Percentiles rank a stretch among this genome's conserved stretches.
Conservation (phyloP, 2,113 vertebrate genomes). For the Grantiella picta region DNA sequence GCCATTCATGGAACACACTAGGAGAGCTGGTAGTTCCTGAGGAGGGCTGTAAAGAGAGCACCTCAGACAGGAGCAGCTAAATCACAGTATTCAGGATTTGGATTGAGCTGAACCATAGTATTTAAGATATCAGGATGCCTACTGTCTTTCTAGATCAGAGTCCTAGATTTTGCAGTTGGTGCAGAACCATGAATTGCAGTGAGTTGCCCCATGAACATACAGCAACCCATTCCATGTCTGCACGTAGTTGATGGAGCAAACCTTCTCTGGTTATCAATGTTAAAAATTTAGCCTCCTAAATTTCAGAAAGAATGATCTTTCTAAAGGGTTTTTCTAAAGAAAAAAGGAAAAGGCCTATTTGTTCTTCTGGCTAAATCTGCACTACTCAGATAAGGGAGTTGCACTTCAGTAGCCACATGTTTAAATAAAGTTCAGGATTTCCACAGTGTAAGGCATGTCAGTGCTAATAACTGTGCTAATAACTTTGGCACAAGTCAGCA, state of each 20-base stretch:
- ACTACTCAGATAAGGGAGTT: constrained; percentile 27
- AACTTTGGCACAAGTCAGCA: not conserved
- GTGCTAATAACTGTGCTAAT: constrained; percentile 4
- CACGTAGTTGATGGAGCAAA: rapidly evolving
- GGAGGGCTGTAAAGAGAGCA: not conserved
- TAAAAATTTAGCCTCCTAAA: not conserved
- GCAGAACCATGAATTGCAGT: not conserved
- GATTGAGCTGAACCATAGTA: not conserved
- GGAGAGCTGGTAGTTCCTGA: not conserved
- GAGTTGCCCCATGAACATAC: rapidly evolving
- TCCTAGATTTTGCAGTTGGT: not conserved
- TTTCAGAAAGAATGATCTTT: not conserved
- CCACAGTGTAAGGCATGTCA: not conserved
- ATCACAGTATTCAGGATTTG: not conserved
- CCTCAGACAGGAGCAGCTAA: not conserved
- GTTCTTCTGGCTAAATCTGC: not conserved
- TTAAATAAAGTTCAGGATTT: not conserved
- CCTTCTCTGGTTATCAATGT: not conserved
- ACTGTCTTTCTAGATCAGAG: not conserved
- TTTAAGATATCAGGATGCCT: not conserved
- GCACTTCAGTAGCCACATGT: not conserved
- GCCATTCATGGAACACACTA: not conserved
- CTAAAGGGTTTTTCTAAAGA: not conserved
- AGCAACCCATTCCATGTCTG: not conserved
- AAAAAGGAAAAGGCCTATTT: not conserved